A percentile compares a stretch with the other conserved stretches of the same genome.
Evolutionary conservation across 1,140 invertebrate species (phyloP).

Genomic region (Pteromalus puparum): DNA sequence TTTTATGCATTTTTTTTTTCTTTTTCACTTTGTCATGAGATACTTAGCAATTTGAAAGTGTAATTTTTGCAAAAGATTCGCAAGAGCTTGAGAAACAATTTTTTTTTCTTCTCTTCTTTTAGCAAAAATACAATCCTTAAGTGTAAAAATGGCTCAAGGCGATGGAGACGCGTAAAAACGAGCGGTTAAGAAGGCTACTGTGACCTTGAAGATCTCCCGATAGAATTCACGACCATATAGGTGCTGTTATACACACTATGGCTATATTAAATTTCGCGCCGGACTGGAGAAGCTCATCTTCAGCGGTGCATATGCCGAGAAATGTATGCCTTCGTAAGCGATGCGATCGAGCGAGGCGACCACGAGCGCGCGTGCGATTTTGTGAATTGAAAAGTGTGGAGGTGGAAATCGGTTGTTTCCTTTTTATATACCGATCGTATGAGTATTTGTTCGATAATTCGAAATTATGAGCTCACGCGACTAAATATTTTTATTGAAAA

Average conservation of each 20-base stretch:
- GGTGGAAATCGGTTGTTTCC: too few relatives aligned
- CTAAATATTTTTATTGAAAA: too few relatives aligned
- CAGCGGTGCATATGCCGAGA: slow-evolving; percentile 34
- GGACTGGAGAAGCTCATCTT: slow-evolving; percentile 48
- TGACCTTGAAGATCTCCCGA: neutral
- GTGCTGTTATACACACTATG: neutral
- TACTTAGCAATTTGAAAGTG: slow-evolving; percentile 12
- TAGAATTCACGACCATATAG: slow-evolving; percentile 10
- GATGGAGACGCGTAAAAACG: neutral
- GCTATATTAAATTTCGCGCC: slow-evolving; percentile 57
- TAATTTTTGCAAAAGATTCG: slow-evolving; percentile 6
- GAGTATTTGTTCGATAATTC: too few relatives aligned
- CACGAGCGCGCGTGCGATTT: too few relatives aligned
- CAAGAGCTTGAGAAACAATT: neutral
- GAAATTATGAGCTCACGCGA: too few relatives aligned
- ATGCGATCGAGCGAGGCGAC: slow-evolving; percentile 24
- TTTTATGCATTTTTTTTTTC: slow-evolving; percentile 17
- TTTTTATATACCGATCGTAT: too few relatives aligned
- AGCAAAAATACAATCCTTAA: neutral
- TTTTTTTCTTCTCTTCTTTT: neutral
- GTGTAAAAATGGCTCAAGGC: neutral
- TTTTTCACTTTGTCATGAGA: slow-evolving; percentile 5
- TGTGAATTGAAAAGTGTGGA: too few relatives aligned
- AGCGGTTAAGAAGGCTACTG: neutral
- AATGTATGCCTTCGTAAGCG: slow-evolving; percentile 53